Evolutionary conservation across 2,888 invertebrate genomes (phyloP), one percentile per base, ranked within the genome.

Genomic region (Neocrepidodera transversa): DNA sequence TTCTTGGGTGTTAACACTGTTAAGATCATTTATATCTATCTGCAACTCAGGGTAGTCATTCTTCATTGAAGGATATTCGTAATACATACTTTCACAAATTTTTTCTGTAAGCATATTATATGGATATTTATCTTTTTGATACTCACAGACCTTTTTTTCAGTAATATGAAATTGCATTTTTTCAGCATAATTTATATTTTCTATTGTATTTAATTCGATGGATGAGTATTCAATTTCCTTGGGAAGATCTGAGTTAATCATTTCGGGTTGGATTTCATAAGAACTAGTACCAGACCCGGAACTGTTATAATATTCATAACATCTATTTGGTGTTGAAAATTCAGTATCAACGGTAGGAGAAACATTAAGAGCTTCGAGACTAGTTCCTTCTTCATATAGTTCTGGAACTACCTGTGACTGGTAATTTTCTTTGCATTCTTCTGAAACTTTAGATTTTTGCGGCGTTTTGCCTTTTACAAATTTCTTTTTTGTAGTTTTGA

Each of bases 1-100:
- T 63, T 84, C 84, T 56, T 82, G 78, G n/a, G 79, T 73, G 62
- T 77, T 79, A 5, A 80, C 79, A 58, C 74, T 78, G 57, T 72
- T 78, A 47, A 80, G 68, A 64, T 78, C 78, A 36, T 74, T 73
- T 18, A 79, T 73, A 58, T 79, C 77, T 32, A 79, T 73, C 58
- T 78, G 78, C 13, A 80, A 61, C 30, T 79, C 79, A 23, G 76
- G 76, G 63, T 80, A 79, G 35, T 79, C 79, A 23, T 68, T 73
- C 66, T 75, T 76, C 42, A 78, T 64, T 0, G 73, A 65, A 1
- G 75, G 68, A 62, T 79, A 80, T 56, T 79, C 78, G 55, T 78
- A 80, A 62, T 79, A 79, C 72, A 79, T 76, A 54, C 71, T 76
- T 51, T 78, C 78, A 62, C 78, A 78, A 16, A 78, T 73, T 65